Evolutionary conservation across 2,888 invertebrate genomes (phyloP).

Genomic region (Polymixis lichenea): DNA sequence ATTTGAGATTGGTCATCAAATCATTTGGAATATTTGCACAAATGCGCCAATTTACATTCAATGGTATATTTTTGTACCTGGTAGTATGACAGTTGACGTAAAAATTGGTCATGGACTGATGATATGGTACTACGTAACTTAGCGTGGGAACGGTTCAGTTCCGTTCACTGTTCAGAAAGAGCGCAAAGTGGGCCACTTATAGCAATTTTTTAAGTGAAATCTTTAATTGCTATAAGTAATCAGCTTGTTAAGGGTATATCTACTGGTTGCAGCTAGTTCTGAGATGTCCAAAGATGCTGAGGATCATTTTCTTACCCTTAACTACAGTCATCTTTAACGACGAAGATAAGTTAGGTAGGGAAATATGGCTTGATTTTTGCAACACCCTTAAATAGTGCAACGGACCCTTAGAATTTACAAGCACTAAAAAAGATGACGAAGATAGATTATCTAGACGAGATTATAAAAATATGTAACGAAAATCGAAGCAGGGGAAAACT

Average conservation of each 20-base stretch:
- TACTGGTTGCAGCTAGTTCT: neutral
- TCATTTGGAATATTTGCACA: slow-evolving; percentile 19
- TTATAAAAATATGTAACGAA: neutral
- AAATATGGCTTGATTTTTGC: neutral
- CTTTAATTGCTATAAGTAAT: too few relatives aligned
- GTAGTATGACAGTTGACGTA: slow-evolving; percentile 8
- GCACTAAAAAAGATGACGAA: neutral
- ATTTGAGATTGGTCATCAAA: slow-evolving; percentile 34
- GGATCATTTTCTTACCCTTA: neutral
- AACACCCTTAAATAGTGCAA: neutral
- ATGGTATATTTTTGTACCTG: neutral
- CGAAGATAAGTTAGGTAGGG: neutral
- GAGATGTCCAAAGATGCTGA: neutral
- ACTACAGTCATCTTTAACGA: neutral
- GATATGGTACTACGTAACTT: neutral
- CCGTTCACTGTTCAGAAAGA: too few relatives aligned
- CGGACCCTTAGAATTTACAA: neutral
- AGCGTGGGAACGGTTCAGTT: neutral
- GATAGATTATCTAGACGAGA: neutral
- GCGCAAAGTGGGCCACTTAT: too few relatives aligned
- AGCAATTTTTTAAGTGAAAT: too few relatives aligned
- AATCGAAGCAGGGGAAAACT: neutral
- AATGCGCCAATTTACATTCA: slow-evolving; percentile 8
- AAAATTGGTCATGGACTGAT: slow-evolving; percentile 9
- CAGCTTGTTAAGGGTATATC: neutral